Percentiles rank a stretch among this genome's conserved stretches.
phyloP scores from a whole-genome alignment of 1,140 invertebrate species.

The Atta texana region DNA sequence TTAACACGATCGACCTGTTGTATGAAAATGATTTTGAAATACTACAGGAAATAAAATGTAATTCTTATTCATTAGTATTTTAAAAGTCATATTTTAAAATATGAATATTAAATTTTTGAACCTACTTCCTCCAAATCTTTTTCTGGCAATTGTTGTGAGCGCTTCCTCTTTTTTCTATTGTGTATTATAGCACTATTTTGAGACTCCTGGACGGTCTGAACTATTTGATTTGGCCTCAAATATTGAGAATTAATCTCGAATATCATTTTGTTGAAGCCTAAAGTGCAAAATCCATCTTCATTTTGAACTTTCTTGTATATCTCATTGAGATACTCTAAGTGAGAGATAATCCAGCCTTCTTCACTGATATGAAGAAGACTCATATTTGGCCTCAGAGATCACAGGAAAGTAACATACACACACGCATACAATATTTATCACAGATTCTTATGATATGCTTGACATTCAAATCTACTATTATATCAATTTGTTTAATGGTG shows the following conservation, averaged over 20 bases:
- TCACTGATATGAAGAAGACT: slow-evolving; percentile 74
- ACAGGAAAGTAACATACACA: no score
- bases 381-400: slow-evolving; percentile 69
- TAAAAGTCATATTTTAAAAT: neutral
- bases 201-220: slow-evolving; percentile 36
- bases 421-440: neutral
- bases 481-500: neutral
- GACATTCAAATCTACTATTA: neutral
- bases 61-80: neutral
- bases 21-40: slow-evolving; percentile 18
- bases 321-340: slow-evolving; percentile 77
- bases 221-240: slow-evolving; percentile 78
- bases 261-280: slow-evolving; percentile 76
- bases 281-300: slow-evolving; percentile 27
- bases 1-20: slow-evolving; percentile 76
- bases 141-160: slow-evolving; percentile 60
- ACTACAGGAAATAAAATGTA: neutral
- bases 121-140: slow-evolving; percentile 74
- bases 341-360: slow-evolving; percentile 81
- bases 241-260: slow-evolving; percentile 81
- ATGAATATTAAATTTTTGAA: neutral
- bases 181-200: slow-evolving; percentile 31
- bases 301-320: slow-evolving; percentile 75
- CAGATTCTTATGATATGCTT: neutral
- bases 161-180: slow-evolving; percentile 72